A percentile compares a stretch with the other conserved stretches of the same genome.
These are phyloP conservation scores for Morinoia aosen DNA, from an alignment of 2,888 invertebrate species.

Conservation along the genomic window DNA sequence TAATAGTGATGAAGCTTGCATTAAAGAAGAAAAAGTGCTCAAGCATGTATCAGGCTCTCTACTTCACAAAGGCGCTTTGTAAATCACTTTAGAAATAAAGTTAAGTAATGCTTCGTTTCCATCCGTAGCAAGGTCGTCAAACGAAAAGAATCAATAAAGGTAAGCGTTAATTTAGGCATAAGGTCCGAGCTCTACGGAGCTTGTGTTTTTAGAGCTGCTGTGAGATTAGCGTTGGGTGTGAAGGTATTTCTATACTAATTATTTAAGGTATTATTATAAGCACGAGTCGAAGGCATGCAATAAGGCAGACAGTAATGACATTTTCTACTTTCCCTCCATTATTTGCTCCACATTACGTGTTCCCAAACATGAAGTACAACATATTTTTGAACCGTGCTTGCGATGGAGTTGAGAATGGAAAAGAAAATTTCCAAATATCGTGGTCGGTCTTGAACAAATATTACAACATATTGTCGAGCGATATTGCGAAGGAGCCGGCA, in stretches of 20 bases:
- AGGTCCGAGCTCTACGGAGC: neutral
- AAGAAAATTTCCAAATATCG: too few relatives aligned
- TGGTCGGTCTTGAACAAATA: too few relatives aligned
- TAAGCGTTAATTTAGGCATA: neutral
- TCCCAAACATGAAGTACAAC: neutral
- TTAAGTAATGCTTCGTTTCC: neutral
- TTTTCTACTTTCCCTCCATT: neutral
- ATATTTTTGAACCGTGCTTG: neutral
- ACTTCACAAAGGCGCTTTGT: too few relatives aligned
- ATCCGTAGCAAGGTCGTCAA: neutral
- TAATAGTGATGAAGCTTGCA: too few relatives aligned
- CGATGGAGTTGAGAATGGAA: neutral
- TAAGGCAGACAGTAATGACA: too few relatives aligned
- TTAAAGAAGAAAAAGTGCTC: too few relatives aligned
- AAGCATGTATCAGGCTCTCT: too few relatives aligned
- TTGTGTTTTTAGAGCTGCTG: neutral
- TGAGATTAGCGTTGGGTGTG: neutral
- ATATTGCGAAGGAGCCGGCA: too few relatives aligned
- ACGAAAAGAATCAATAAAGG: neutral
- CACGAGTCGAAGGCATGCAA: too few relatives aligned
- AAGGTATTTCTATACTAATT: neutral
- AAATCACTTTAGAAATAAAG: neutral
- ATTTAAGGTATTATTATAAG: too few relatives aligned
- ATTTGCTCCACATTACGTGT: neutral
- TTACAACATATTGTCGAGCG: too few relatives aligned